A percentile compares a stretch with the other conserved stretches of the same genome.
These are phyloP conservation scores for Bradypus variegatus DNA, from an alignment of 2,797 vertebrate species.

Conservation along the genomic window DNA sequence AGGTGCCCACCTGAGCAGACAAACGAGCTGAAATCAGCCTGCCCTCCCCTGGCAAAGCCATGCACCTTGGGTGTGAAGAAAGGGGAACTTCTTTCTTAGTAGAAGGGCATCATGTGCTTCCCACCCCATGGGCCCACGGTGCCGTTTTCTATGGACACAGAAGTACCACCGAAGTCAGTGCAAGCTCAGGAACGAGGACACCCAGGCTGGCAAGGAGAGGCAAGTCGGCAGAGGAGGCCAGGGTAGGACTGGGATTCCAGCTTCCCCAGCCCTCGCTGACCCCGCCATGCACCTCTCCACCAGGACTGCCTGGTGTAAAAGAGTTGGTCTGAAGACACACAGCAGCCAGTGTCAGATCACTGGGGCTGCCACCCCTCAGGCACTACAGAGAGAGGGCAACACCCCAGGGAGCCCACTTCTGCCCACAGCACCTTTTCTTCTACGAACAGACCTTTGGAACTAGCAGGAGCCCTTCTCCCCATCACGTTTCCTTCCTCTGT, in stretches of 20 bases:
- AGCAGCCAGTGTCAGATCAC: background rate
- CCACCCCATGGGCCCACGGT: background rate
- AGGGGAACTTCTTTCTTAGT: background rate
- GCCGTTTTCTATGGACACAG: background rate
- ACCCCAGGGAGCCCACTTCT: background rate
- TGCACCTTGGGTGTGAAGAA: background rate
- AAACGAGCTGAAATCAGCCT: background rate
- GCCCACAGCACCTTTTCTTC: background rate
- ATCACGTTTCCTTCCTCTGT: background rate
- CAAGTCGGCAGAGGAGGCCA: background rate
- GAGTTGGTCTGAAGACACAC: background rate
- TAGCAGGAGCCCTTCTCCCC: background rate
- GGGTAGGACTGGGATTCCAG: background rate
- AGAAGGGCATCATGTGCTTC: background rate
- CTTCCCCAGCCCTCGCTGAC: fast-evolving
- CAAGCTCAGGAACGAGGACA: background rate
- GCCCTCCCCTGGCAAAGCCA: background rate
- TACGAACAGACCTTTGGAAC: background rate
- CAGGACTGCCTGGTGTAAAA: background rate
- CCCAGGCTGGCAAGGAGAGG: background rate
- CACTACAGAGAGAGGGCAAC: too few species aligned
- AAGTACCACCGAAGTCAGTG: background rate
- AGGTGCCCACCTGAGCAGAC: background rate
- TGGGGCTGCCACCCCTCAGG: background rate
- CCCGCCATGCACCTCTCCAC: background rate